These are phyloP conservation scores for Pseudococcus viburni DNA, from an alignment of 2,888 invertebrate species.

Conservation along the genomic window DNA sequence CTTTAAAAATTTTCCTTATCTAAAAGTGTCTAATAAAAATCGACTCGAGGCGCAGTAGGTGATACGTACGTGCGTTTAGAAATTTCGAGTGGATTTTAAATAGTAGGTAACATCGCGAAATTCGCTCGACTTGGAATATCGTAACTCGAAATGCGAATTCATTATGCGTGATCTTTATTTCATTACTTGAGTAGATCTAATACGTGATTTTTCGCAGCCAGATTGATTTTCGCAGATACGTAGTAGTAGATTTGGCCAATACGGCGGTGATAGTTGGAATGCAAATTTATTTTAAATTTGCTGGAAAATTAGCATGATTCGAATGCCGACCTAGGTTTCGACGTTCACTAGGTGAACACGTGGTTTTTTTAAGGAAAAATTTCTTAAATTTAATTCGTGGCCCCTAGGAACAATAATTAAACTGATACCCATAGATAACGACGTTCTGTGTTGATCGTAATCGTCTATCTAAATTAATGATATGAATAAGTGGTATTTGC, in stretches of 20 bases:
- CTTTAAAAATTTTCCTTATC: constrained; percentile 11
- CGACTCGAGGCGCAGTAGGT: neutral
- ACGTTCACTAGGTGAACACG: neutral
- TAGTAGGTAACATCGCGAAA: neutral
- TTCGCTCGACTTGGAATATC: neutral
- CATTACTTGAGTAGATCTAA: neutral
- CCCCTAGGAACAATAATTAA: neutral
- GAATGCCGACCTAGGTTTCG: neutral
- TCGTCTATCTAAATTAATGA: neutral
- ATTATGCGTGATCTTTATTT: neutral
- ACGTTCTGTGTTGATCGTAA: neutral
- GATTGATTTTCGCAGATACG: neutral
- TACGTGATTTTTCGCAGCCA: neutral
- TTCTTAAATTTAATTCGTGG: neutral
- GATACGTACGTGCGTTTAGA: neutral
- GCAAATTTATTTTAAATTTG: neutral
- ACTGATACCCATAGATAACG: neutral
- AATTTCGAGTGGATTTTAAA: neutral
- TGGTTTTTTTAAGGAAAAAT: neutral
- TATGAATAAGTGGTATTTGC: neutral
- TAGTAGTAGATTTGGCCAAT: neutral
- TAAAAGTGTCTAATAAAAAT: constrained; percentile 20
- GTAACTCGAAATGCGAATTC: neutral
- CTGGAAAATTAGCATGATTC: neutral
- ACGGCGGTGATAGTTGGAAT: neutral